phyloP scores from a whole-genome alignment of 2,888 invertebrate genomes.

The Epirrita christyi region DNA sequence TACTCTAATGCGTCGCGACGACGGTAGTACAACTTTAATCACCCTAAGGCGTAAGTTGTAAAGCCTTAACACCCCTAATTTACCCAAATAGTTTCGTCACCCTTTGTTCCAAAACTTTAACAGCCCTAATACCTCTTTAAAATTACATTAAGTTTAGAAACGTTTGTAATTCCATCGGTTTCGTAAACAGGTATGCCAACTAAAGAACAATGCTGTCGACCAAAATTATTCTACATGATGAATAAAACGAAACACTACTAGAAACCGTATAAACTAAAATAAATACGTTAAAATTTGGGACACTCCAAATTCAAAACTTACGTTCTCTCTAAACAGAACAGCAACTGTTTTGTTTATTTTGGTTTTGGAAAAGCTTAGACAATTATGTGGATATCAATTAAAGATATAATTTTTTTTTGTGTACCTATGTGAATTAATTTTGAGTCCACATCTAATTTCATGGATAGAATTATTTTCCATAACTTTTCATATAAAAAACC shows the following conservation, averaged over 20 bases:
- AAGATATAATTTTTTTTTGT: too few relatives aligned
- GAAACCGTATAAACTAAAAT: slow-evolving; percentile 8
- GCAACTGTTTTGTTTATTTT: background rate
- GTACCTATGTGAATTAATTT: too few relatives aligned
- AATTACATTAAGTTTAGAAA: slow-evolving; percentile 2
- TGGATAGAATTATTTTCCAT: too few relatives aligned
- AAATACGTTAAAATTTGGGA: background rate
- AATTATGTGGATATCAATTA: too few relatives aligned
- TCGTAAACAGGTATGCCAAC: slow-evolving; percentile 7
- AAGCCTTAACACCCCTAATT: background rate
- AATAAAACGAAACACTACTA: slow-evolving; percentile 6
- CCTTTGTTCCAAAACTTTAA: slow-evolving; percentile 4
- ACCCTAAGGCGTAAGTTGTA: background rate
- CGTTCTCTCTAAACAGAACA: background rate
- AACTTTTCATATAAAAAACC: too few relatives aligned
- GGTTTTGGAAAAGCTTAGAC: too few relatives aligned
- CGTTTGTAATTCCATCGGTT: slow-evolving; percentile 10
- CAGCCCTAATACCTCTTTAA: slow-evolving; percentile 4
- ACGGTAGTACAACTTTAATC: background rate
- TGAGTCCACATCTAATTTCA: too few relatives aligned
- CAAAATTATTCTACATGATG: background rate
- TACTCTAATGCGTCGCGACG: too few relatives aligned
- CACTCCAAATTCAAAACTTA: background rate
- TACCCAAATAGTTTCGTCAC: background rate
- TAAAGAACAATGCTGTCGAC: slow-evolving; percentile 4